Evolutionary conservation across 1,140 invertebrate species (phyloP).

Genomic region (Asbolus verrucosus): DNA sequence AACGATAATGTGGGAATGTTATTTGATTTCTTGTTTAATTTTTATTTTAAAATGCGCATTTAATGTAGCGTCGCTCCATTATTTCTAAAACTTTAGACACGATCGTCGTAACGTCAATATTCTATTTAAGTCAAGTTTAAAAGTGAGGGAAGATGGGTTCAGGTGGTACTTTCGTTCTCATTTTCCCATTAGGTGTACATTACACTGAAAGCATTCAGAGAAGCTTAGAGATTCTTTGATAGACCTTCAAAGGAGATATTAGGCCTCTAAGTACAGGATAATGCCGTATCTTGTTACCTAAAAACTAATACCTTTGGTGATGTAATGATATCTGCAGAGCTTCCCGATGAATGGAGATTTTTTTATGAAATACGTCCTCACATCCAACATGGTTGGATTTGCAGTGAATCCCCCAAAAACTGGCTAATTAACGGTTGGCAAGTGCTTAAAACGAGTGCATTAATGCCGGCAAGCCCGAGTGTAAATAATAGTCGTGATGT

Average conservation of each 20-base stretch:
- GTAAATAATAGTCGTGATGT: conserved; percentile 40
- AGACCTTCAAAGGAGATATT: conserved; percentile 57
- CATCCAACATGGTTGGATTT: too few species aligned
- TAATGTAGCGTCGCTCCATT: too few species aligned
- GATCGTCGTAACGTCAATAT: not conserved
- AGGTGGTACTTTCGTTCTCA: conserved; percentile 42
- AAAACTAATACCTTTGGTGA: conserved; percentile 46
- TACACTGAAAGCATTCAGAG: conserved; percentile 49
- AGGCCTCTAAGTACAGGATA: conserved; percentile 55
- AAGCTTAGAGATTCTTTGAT: conserved; percentile 57
- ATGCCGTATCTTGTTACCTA: conserved; percentile 56
- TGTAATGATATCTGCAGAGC: conserved; percentile 19
- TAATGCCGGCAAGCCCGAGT: conserved; percentile 12
- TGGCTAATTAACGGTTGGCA: conserved; percentile 9
- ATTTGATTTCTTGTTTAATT: too few species aligned
- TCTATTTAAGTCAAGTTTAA: not conserved
- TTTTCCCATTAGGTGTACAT: conserved; percentile 55
- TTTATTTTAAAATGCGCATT: too few species aligned
- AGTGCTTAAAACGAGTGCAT: conserved; percentile 10
- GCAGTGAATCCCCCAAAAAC: conserved; percentile 2
- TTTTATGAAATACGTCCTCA: too few species aligned
- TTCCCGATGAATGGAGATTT: conserved; percentile 11
- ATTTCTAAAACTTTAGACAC: too few species aligned
- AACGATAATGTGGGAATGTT: too few species aligned
- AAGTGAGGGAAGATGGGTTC: not conserved